Conservation (phyloP, 2,888 invertebrate genomes). For the Caenorhabditis uteleia region DNA sequence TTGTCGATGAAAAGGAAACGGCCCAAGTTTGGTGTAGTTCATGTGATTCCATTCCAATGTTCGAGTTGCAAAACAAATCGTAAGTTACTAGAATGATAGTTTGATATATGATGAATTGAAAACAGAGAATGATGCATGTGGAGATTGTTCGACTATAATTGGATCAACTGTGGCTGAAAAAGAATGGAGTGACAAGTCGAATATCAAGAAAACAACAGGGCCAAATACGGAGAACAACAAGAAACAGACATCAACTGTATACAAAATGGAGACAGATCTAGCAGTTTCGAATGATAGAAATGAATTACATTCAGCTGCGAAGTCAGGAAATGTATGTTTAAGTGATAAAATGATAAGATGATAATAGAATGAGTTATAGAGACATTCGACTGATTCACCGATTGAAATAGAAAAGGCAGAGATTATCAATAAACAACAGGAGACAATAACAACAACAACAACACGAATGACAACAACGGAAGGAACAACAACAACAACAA, state of each 20-base stretch:
- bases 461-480: slow-evolving; percentile 3
- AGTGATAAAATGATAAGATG: not conserved
- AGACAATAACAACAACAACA: slow-evolving; percentile 3
- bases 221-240: not conserved
- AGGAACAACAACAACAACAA: slow-evolving; percentile 3
- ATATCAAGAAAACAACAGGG: not conserved
- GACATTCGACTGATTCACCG: slow-evolving; percentile 25
- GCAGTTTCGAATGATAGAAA: slow-evolving; percentile 16
- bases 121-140: slow-evolving; percentile 28
- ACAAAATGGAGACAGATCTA: slow-evolving; percentile 44
- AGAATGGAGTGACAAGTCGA: slow-evolving; percentile 16
- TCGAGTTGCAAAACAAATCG: slow-evolving; percentile 48
- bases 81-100: slow-evolving; percentile 13
- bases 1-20: slow-evolving; percentile 41
- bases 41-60: slow-evolving; percentile 62
- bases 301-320: slow-evolving; percentile 17
- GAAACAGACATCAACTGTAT: slow-evolving; percentile 22
- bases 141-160: slow-evolving; percentile 53
- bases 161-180: slow-evolving; percentile 41
- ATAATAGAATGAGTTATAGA: slow-evolving; percentile 6
- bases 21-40: slow-evolving; percentile 59
- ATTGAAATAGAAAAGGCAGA: slow-evolving; percentile 30
- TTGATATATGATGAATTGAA: not conserved
- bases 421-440: slow-evolving; percentile 15
- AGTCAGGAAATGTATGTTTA: slow-evolving; percentile 24